phyloP scores from a whole-genome alignment of 2,797 vertebrate genomes.

The Acrossocheilus fasciatus region DNA sequence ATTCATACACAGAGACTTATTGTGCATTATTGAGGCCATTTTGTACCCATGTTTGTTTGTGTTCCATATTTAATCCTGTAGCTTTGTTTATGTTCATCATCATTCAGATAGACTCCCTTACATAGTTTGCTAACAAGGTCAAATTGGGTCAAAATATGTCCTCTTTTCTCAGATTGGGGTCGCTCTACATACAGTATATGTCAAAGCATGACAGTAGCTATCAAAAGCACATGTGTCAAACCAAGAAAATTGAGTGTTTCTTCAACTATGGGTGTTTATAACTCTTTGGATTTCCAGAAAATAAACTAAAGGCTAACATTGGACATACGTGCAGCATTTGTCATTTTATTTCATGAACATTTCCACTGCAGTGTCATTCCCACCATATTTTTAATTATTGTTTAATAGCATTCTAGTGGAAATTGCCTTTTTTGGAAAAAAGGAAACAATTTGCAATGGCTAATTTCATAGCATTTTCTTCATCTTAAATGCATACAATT shows the following conservation, averaged over 20 bases:
- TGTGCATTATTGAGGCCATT: slow-evolving; percentile 60
- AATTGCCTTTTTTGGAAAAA: neutral
- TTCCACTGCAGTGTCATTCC: neutral
- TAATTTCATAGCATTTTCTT: neutral
- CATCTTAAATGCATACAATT: slow-evolving; percentile 4
- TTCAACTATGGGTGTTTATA: neutral
- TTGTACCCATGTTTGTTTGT: slow-evolving; percentile 54
- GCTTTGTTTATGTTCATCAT: slow-evolving; percentile 74
- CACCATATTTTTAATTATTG: neutral
- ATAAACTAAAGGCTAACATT: neutral
- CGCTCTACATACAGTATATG: slow-evolving; percentile 47
- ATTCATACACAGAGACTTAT: slow-evolving; percentile 62
- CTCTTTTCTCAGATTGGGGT: slow-evolving; percentile 68
- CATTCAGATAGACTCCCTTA: slow-evolving; percentile 67
- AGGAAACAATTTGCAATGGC: too few species aligned
- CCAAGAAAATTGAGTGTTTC: neutral
- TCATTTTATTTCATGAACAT: neutral
- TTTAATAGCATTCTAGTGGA: neutral
- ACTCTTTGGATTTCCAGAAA: neutral
- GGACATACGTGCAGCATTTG: neutral
- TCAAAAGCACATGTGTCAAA: neutral
- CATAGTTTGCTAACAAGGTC: slow-evolving; percentile 66
- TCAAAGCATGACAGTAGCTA: neutral
- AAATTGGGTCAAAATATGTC: slow-evolving; percentile 72
- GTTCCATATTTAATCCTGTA: slow-evolving; percentile 75